Evolutionary conservation across 2,797 vertebrate genomes (phyloP).

Genomic region (Epinephelus coioides): DNA sequence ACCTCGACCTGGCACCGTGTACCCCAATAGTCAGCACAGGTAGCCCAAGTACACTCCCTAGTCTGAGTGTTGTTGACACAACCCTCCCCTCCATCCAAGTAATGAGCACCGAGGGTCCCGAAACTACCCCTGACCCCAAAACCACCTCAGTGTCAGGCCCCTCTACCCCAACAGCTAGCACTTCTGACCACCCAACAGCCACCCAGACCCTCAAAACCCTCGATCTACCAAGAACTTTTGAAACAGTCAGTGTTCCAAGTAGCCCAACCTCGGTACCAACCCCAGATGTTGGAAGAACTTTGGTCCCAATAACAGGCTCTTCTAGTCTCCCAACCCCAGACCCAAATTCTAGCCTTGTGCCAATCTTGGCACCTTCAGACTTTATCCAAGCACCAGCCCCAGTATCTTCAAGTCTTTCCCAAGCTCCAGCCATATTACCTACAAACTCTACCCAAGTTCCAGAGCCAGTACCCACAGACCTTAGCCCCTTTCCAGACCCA

Average conservation of each 20-base stretch:
- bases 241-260: constrained; percentile 18
- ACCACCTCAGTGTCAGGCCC: constrained; percentile 17
- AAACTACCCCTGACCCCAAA: neutral
- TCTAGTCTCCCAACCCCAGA: constrained; percentile 9
- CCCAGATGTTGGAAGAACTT: constrained; percentile 58
- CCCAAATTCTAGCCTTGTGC: constrained; percentile 34
- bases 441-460: neutral
- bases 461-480: neutral
- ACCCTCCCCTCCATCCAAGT: constrained; percentile 33
- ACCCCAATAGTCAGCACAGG: constrained; percentile 35
- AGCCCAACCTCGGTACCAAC: constrained; percentile 32
- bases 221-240: constrained; percentile 48
- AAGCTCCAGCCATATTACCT: neutral
- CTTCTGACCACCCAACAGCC: constrained; percentile 7
- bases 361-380: constrained; percentile 15
- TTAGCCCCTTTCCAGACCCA: neutral
- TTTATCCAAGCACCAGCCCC: constrained; percentile 1
- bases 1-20: constrained; percentile 30
- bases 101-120: neutral
- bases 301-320: constrained; percentile 35
- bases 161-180: constrained; percentile 22
- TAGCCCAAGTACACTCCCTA: constrained; percentile 41
- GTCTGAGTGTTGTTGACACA: constrained; percentile 35
- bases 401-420: constrained; percentile 2
- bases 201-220: constrained; percentile 22